Evolutionary conservation across 2,888 invertebrate species (phyloP), one percentile per base, ranked within the genome.

Genomic region (Lasius fuliginosus): DNA sequence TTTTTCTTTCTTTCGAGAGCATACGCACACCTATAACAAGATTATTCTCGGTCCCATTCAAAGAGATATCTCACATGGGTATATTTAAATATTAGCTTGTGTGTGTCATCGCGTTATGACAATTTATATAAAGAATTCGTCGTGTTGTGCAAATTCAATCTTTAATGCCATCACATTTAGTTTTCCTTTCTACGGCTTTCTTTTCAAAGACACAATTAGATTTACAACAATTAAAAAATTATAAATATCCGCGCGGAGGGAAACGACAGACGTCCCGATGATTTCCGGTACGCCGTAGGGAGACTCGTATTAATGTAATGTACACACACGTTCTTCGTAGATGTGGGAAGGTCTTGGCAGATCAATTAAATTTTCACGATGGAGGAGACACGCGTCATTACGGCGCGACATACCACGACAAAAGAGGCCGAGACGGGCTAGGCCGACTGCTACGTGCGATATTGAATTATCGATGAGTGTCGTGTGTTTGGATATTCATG

Each of bases 391-490:
- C 88, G 87, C 85, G 89, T 90, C 89, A 90, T 90, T 89, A 89
- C 83, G 89, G 90, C 89, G 91, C 91, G 90, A 91, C 91, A 90
- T 92, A 89, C 90, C 90, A 90, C 89, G 91, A 90, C 90, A 85
- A 89, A 86, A 86, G 84, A 88, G 91, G 82, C 85, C 84, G 84
- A 68, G 85, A 68, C 73, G 67, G 82, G 74, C 74, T 67, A 71
- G 84, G 71, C 73, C 82, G 85, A 23, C 82, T 81, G 76, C 84
- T 85, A 90, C 89, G 92, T 90, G 91, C 87, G 92, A 92, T 92
- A 92, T 92, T 94, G 94, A 94, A 94, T 94, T 93, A 94, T 94
- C 93, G 93, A 94, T 93, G 92, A 88, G 88, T 86, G 87, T 89
- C 90, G 76, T 83, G 88, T 88, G 91, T 88, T 93, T 89, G 87